phyloP scores from a whole-genome alignment of 2,113 vertebrate genomes.

The Corythornis cristatus region DNA sequence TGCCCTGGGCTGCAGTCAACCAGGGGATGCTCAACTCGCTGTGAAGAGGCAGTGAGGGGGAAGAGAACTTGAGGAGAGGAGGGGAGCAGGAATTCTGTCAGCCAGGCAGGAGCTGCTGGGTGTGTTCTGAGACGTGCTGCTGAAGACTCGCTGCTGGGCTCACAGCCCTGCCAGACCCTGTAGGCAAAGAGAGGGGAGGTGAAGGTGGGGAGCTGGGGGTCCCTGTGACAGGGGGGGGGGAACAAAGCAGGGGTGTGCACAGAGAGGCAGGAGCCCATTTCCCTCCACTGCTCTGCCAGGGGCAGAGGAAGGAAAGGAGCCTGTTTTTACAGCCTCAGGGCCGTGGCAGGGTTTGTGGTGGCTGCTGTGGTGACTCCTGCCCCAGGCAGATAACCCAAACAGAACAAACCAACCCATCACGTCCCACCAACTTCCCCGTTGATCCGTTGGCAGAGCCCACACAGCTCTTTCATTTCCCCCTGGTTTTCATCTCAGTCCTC shows the following conservation, averaged over 20 bases:
- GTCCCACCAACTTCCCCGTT: neutral
- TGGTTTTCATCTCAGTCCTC: neutral
- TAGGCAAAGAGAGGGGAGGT: neutral
- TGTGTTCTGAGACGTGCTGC: neutral
- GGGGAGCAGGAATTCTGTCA: neutral
- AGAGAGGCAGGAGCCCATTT: neutral
- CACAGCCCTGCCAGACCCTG: slow-evolving; percentile 7
- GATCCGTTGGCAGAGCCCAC: no score
- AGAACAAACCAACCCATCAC: neutral
- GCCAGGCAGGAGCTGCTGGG: neutral
- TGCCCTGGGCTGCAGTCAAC: neutral
- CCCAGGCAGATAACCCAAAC: neutral
- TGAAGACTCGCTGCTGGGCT: neutral
- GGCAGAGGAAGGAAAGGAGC: neutral
- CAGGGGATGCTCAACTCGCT: neutral
- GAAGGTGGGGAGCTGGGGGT: neutral
- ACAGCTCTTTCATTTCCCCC: neutral
- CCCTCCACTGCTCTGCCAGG: neutral
- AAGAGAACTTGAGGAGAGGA: neutral
- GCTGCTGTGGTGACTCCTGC: neutral
- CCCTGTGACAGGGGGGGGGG: neutral
- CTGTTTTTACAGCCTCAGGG: no score
- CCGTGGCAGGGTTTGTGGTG: neutral
- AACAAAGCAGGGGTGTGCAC: rapidly evolving
- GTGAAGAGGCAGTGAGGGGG: neutral